Percentiles rank a stretch among this genome's conserved stretches.
Evolutionary conservation across 1,140 invertebrate genomes (phyloP).

Genomic region (Papilio polytes): DNA sequence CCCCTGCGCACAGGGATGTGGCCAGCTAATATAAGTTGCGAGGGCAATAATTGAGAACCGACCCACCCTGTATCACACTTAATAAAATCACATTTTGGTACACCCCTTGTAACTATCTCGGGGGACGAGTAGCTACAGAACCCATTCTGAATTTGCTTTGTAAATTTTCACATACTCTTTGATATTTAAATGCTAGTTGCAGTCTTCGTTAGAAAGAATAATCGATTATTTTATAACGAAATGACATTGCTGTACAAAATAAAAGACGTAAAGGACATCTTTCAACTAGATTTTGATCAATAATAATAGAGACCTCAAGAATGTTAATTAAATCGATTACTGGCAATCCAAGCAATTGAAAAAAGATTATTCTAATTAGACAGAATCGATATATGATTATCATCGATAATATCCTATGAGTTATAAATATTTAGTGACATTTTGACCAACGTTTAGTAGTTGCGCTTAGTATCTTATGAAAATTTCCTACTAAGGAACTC

Average conservation of each 20-base stretch:
- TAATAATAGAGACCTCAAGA: no score
- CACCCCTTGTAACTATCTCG: slow-evolving; percentile 35
- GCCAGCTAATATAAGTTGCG: slow-evolving; percentile 36
- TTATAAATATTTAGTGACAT: no score
- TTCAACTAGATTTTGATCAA: no score
- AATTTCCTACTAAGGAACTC: neutral
- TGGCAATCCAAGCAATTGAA: neutral
- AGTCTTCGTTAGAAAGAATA: neutral
- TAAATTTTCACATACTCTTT: slow-evolving; percentile 40
- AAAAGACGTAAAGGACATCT: no score
- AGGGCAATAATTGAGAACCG: slow-evolving; percentile 32
- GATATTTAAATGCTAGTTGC: slow-evolving; percentile 35
- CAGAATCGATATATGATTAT: no score
- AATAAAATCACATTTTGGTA: slow-evolving; percentile 39
- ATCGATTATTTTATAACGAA: neutral
- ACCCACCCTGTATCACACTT: slow-evolving; percentile 41
- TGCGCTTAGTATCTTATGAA: neutral
- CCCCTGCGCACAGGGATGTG: slow-evolving; percentile 32
- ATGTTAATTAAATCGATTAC: no score
- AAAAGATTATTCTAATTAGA: neutral
- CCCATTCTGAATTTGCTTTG: slow-evolving; percentile 35
- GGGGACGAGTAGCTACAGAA: slow-evolving; percentile 23
- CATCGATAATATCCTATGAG: no score
- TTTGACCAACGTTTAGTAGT: no score
- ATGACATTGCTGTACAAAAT: neutral